Evolutionary conservation across 2,888 invertebrate species (phyloP).

Genomic region (Eucriotettix oculatus): DNA sequence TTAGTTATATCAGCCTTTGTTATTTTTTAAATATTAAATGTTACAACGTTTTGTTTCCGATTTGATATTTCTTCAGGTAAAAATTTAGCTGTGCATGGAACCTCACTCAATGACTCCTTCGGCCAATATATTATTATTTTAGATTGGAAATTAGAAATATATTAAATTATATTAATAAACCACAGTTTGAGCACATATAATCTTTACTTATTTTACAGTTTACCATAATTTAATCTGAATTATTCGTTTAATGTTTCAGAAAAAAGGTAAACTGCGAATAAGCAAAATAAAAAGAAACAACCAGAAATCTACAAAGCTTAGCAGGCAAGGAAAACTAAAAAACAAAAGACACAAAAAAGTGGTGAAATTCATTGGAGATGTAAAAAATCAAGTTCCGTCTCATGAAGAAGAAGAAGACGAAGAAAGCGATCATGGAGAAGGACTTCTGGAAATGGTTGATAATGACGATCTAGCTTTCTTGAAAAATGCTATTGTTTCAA

Average conservation of each 20-base stretch:
- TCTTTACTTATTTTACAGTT: too few species aligned
- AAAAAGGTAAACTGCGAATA: conserved; percentile 31
- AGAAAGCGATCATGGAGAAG: conserved; percentile 30
- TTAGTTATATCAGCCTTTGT: too few species aligned
- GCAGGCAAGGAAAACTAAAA: conserved; percentile 34
- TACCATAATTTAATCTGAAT: too few species aligned
- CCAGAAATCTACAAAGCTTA: conserved; percentile 38
- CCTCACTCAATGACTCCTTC: too few species aligned
- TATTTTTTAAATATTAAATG: too few species aligned
- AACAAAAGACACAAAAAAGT: conserved; percentile 11
- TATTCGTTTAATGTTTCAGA: conserved; percentile 20
- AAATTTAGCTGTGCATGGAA: too few species aligned
- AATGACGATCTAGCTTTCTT: conserved; percentile 37
- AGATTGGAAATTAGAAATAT: too few species aligned
- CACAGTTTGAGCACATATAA: too few species aligned
- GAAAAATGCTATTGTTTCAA: conserved; percentile 27
- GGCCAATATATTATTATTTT: too few species aligned
- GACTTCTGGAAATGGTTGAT: conserved; percentile 40
- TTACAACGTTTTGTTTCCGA: too few species aligned
- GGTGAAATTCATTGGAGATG: conserved; percentile 8
- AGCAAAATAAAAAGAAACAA: conserved; percentile 38
- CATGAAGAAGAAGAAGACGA: conserved; percentile 12
- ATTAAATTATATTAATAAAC: too few species aligned
- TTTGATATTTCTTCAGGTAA: too few species aligned
- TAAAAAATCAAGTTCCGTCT: background rate